Evolutionary conservation across 1,140 invertebrate species (phyloP), one percentile per base, ranked within the genome.

Genomic region (Dufourea novaeangliae): DNA sequence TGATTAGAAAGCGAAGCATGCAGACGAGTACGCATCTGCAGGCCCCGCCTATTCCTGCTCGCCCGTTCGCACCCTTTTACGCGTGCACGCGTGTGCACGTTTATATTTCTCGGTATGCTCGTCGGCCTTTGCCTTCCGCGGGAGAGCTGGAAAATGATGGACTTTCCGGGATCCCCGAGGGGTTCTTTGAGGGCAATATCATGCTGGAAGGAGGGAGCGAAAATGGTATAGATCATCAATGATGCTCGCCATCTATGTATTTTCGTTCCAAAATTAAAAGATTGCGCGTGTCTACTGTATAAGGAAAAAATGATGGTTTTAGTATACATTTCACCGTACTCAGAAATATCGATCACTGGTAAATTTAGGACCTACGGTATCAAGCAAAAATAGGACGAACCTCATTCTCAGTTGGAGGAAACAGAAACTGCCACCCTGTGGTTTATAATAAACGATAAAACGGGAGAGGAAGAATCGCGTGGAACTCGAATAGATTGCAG

Each of bases 1-100:
- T 91, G 90, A 91, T 91, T 91, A 90, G 89, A 91, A 88, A 86
- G 87, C 85, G 76, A 64, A 71, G 74, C 83, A 83, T 86, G 82
- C 84, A 84, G 74, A 80, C 82, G 82, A 74, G 83, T 87, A 88
- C 87, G 87, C 87, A 86, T 88, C 83, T 86, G 69, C 76, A 87
- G n/a, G 86, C 88, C 88, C 88, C 87, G 84, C 89, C 87, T 86
- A 85, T 86, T 83, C 71, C 81, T 73, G 74, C 74, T 78, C 73
- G 72, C 71, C 76, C 64, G 82, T 80, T 83, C 79, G 70, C 79
- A 74, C 85, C 78, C 75, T 78, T 72, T 79, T 84, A 80, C 82
- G 69, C 80, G 66, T 70, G 71, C 68, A 68, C 79, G 64, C 72
- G 75, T 78, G 59, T 82, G 68, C 66, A 71, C 79, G 81, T 78